Evolutionary conservation across 2,888 invertebrate species (phyloP), one percentile per base, ranked within the genome.

Genomic region (Aphelenchoides bicaudatus): DNA sequence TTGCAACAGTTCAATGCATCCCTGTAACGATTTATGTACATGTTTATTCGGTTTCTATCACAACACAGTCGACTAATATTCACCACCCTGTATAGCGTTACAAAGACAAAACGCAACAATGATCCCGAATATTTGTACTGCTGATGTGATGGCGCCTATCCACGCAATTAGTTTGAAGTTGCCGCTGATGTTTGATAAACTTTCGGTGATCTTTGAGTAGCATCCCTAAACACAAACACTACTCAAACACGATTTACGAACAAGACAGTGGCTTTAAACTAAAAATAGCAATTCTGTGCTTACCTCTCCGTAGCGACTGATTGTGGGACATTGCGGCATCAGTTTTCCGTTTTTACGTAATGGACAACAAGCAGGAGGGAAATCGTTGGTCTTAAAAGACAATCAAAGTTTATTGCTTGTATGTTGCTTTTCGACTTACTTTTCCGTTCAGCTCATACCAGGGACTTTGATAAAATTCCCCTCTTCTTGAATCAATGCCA

Each of bases 21-120:
- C 66, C 66, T 65, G 16, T 23, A 31, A 46, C 55, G 6, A 19
- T 13, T 23, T 3, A 63, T 30, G 38, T 5, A 59, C 19, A 16
- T n/a, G n/a, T n/a, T n/a, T n/a, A n/a, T n/a, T n/a, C n/a, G n/a
- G n/a, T n/a, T n/a, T n/a, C n/a, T n/a, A n/a, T n/a, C n/a, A n/a
- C n/a, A n/a, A n/a, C n/a, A n/a, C n/a, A n/a, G n/a, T n/a, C n/a
- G n/a, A 52, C 29, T 43, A 73, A 29, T 62, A 51, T 23, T 74
- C 74, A 52, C 73, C 74, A 37, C 66, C 72, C n/a, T 69, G 58
- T 28, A 77, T 78, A 16, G 75, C 70, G 57, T 77, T 73, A 66
- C 77, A 77, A 16, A 77, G 61, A 68, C 75, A 78, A 58, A 77
- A 77, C 50, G 75, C 77, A 46, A 78, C 75, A 37, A 75, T 66